A percentile compares a stretch with the other conserved stretches of the same genome.
Conservation (phyloP, 2,113 vertebrate species). For the Cynocephalus volans region DNA sequence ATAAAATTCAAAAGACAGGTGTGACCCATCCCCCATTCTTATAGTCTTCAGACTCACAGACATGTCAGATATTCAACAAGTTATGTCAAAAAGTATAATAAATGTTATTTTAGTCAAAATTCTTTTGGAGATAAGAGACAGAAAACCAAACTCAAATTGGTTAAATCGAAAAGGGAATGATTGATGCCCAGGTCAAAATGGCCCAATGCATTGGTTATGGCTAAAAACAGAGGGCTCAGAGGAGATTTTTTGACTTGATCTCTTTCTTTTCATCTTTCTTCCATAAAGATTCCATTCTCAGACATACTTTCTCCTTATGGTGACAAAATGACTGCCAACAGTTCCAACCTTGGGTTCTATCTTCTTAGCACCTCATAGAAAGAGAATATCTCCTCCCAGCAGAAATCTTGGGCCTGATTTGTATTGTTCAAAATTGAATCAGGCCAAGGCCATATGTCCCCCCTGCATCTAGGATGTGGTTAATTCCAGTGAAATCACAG, state of each 20-base stretch:
- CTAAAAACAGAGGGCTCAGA: neutral
- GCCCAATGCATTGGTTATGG: neutral
- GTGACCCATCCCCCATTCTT: neutral
- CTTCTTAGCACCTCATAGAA: neutral
- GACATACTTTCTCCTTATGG: neutral
- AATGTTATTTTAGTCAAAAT: neutral
- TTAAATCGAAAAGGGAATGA: neutral
- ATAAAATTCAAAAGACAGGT: neutral
- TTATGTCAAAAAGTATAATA: neutral
- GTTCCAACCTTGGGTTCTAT: neutral
- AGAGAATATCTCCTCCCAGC: neutral
- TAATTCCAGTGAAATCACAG: neutral
- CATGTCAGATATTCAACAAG: neutral
- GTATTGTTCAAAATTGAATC: neutral
- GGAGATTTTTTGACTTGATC: neutral
- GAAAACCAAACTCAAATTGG: neutral
- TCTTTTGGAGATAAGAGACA: conserved; percentile 36
- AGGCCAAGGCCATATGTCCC: neutral
- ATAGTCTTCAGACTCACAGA: neutral
- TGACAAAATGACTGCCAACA: neutral
- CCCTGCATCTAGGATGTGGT: neutral
- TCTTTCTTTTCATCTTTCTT: neutral
- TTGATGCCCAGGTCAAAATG: neutral
- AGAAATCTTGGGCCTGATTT: neutral
- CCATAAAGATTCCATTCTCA: neutral